A percentile compares a stretch with the other conserved stretches of the same genome.
These are phyloP conservation scores for Drosophila parvula DNA, from an alignment of 1,140 invertebrate species.

Conservation along the genomic window DNA sequence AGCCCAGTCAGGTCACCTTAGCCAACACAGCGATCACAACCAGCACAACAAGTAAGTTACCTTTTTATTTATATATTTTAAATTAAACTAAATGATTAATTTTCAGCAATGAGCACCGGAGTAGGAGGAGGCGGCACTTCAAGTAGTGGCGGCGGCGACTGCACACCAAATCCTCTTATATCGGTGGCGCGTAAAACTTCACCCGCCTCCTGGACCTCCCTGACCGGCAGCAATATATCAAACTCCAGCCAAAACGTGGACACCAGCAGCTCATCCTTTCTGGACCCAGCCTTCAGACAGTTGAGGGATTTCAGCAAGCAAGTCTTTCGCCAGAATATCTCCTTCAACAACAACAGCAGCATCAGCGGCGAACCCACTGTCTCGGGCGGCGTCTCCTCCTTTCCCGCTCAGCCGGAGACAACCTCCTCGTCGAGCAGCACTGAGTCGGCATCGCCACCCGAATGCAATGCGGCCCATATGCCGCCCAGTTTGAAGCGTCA, in stretches of 20 bases:
- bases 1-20: constrained; percentile 26
- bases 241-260: constrained; percentile 35
- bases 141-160: constrained; percentile 19
- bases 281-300: constrained; percentile 77
- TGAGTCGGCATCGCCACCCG: constrained; percentile 48
- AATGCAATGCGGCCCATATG: constrained; percentile 62
- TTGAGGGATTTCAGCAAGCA: constrained; percentile 76
- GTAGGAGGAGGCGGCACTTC: not conserved
- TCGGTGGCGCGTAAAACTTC: constrained; percentile 43
- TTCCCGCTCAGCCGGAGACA: constrained; percentile 22
- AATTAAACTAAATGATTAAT: constrained; percentile 4
- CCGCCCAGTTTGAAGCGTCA: constrained; percentile 75
- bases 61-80: not conserved
- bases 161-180: constrained; percentile 18
- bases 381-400: not conserved
- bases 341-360: constrained; percentile 65
- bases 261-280: constrained; percentile 58
- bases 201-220: constrained; percentile 36
- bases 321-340: constrained; percentile 80
- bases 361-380: constrained; percentile 47
- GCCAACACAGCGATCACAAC: constrained; percentile 25
- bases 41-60: constrained; percentile 57
- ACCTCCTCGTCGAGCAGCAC: constrained; percentile 41
- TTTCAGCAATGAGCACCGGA: constrained; percentile 8
- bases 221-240: constrained; percentile 43